Evolutionary conservation across 2,888 invertebrate genomes (phyloP), one percentile per base, ranked within the genome.

Genomic region (Rhagophthalmus giganteus): DNA sequence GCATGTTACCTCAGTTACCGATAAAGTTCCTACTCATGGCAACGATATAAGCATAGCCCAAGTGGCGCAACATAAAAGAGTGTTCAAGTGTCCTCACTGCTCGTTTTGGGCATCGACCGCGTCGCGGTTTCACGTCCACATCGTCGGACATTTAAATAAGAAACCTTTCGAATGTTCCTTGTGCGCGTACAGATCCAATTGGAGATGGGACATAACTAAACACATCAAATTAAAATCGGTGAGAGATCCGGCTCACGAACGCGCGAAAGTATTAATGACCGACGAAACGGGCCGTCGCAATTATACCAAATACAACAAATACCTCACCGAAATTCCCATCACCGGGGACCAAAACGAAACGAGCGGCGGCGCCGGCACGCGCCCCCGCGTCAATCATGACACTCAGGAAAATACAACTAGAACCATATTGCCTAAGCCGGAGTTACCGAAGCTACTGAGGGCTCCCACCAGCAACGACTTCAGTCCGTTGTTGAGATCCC

Each of bases 121-220:
- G 6, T 93, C 93, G 13, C 82, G 94, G 54, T 94, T 94, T 74
- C 94, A 94, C 74, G 93, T 94, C 2, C 94, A 94, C 73, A 92
- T 94, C 61, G 93, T 94, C 7, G 93, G 93, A 1, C 94, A 94
- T 74, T 79, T 92, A 59, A 94, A 94, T 74, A 89, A 90, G 70
- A 92, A 94, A 70, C 95, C 95, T 1, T 97, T 94, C 73, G 92
- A 94, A 75, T 97, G 97, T 76, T 94, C 95, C 1, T 79, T 91
- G 9, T 97, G 96, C 76, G 87, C 90, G 41, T 93, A 94, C 70
- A 86, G 92, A 63, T 94, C 94, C 15, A 96, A 96, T 71, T 96
- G 95, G 94, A 84, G 94, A 58, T 95, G 94, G 91, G 96, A 96
- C 76, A 93, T 96, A 53, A 92, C 93, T 14, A 93, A 96, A 73